These are phyloP conservation scores for Diaperis boleti DNA, from an alignment of 2,888 invertebrate species.

Conservation along the genomic window DNA sequence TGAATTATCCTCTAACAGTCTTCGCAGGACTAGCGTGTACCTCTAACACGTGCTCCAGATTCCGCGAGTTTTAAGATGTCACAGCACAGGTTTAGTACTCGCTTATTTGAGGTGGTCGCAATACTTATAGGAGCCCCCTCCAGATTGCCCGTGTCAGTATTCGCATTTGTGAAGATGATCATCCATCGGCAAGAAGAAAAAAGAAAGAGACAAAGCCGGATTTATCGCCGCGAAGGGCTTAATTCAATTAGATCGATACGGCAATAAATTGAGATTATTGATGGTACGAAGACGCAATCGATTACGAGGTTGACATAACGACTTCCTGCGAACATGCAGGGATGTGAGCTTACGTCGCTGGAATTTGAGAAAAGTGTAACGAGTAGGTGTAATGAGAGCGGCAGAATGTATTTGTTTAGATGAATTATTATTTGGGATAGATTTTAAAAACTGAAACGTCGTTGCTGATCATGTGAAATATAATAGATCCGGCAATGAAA, in stretches of 20 bases:
- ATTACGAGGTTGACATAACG: conserved; percentile 25
- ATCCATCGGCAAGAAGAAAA: conserved; percentile 32
- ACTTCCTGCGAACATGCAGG: conserved; percentile 25
- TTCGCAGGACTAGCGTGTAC: conserved; percentile 1
- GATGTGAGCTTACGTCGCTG: not conserved
- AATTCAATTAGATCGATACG: conserved; percentile 2
- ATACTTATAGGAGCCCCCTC: conserved; percentile 62
- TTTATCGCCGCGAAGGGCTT: conserved; percentile 19
- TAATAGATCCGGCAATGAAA: too few relatives aligned
- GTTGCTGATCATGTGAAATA: too few relatives aligned
- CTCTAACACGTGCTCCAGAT: conserved; percentile 41
- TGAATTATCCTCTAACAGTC: conserved; percentile 25
- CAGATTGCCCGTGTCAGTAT: conserved; percentile 47
- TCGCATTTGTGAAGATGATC: conserved; percentile 47
- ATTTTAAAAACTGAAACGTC: too few relatives aligned
- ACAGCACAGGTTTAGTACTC: conserved; percentile 57
- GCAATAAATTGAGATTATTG: conserved; percentile 20
- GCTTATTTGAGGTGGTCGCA: conserved; percentile 58
- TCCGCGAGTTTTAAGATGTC: conserved; percentile 54
- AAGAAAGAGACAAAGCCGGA: conserved; percentile 22
- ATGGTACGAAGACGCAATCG: conserved; percentile 12
- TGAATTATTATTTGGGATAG: too few relatives aligned
- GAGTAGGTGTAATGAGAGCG: not conserved
- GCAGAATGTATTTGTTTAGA: too few relatives aligned
- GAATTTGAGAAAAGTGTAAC: not conserved